A percentile compares a stretch with the other conserved stretches of the same genome.
Conservation (phyloP, 2,797 vertebrate species). For the Otolemur crassicaudatus region DNA sequence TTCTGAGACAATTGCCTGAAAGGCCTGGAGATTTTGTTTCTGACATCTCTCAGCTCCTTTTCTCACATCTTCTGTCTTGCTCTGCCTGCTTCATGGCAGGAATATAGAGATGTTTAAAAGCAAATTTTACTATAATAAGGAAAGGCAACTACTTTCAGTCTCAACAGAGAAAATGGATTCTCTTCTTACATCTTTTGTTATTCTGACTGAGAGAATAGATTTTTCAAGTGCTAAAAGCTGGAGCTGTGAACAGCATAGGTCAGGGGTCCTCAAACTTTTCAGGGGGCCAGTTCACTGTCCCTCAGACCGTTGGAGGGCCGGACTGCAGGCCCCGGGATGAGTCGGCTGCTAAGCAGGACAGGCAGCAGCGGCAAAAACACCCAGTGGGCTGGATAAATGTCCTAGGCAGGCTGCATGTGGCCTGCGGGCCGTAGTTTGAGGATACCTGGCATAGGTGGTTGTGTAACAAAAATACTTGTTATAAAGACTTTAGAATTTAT, state of each 20-base stretch:
- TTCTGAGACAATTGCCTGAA: neutral
- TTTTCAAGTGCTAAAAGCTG: neutral
- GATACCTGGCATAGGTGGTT: no score
- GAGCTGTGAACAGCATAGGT: neutral
- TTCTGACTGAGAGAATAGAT: neutral
- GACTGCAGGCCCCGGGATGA: no score
- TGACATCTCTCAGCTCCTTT: neutral
- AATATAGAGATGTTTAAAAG: neutral
- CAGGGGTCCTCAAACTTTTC: no score
- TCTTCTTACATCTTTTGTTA: neutral
- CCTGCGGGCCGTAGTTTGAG: no score
- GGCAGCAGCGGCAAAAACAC: no score
- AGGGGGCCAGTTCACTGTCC: no score
- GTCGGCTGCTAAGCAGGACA: no score
- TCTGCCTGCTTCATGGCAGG: neutral
- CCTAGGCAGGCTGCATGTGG: no score
- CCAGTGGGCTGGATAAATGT: no score
- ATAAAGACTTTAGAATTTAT: neutral
- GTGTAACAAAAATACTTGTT: neutral
- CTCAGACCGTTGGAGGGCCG: no score
- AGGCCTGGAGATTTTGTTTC: neutral
- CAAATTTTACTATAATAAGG: neutral
- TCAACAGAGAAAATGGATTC: neutral
- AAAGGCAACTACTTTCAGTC: neutral
- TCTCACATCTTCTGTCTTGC: neutral